Base-by-base conservation (phyloP, 2,113 vertebrate species). In the Alces alces region DNA sequence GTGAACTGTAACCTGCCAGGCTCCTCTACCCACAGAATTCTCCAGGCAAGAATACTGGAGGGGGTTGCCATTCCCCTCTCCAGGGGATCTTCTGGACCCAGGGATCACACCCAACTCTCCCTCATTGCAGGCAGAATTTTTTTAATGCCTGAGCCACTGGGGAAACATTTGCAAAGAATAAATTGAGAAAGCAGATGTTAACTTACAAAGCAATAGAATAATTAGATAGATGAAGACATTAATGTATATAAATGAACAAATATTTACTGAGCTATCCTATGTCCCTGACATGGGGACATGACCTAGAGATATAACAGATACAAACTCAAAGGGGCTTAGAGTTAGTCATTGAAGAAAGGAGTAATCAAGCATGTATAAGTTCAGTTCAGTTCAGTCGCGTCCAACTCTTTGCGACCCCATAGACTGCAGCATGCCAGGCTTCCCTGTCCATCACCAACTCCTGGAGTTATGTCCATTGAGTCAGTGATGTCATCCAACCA, bases 81-180 rank as follows among this genome's bases (percentile, higher is more conserved):
- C 66, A 70, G 66, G 5, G 66, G 19, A 70, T 70, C 66, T 23
- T 39, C 19, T n/a, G 19, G 12, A 70, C 10, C n/a, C 19, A 39
- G 19, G 12, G n/a, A 39, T 23, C 1, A 0, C 19, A 39, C 19
- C n/a, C 66, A 70, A n/a, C 19, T 13, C 66, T 39, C 10, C n/a
- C 21, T 70, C 66, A 39, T 70, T 70, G 66, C 19, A 70, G 66
- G n/a, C 66, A 70, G n/a, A 70, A 39, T 70, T 21, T 70, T 70
- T 70, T 70, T 70, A 70, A 19, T 6, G 10, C 19, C 19, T 70
- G 19, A 39, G 66, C 19, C 19, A 70, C n/a, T 39, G n/a, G 64
- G 64, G 19, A 70, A 70, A 36, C n/a, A 36, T 36, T 39, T 70
- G 52, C 43, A 89, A 89, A 91, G 76, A 91, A 83, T 3, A 78